Conservation (phyloP, 2,797 vertebrate species). For the Scolopax bukidnonensis region DNA sequence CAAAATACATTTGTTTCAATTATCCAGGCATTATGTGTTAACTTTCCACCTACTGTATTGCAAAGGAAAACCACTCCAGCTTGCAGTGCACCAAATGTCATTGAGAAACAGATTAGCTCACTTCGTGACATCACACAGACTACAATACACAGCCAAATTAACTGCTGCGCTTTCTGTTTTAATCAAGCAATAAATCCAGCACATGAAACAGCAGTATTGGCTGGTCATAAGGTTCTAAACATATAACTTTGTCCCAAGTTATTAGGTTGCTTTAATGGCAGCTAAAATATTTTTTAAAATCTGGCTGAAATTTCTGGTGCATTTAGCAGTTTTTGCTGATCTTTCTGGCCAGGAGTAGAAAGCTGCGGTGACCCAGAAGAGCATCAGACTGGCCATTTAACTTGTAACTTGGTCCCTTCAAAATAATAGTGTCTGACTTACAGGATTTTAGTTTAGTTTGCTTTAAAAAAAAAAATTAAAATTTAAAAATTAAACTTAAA, state of each 20-base stretch:
- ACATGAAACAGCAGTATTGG: neutral
- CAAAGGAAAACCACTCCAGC: neutral
- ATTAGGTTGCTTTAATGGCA: neutral
- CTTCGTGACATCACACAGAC: neutral
- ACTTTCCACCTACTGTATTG: neutral
- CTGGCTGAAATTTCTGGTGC: neutral
- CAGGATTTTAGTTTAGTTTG: neutral
- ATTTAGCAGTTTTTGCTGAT: neutral
- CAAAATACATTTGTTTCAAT: neutral
- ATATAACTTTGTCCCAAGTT: neutral
- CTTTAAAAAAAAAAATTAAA: neutral
- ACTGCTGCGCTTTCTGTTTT: too few species aligned
- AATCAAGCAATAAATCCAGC: neutral
- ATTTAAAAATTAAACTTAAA: neutral
- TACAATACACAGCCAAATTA: neutral
- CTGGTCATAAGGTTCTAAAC: neutral
- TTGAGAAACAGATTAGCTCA: neutral
- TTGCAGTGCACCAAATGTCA: neutral
- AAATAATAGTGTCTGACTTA: rapidly evolving
- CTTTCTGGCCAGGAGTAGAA: neutral
- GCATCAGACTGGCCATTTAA: neutral
- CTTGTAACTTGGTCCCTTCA: neutral
- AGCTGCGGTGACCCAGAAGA: neutral
- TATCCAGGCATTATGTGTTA: neutral
- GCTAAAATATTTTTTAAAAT: neutral